Evolutionary conservation across 92 coral and sea anemone genomes (phyloP), one percentile per base, ranked within the genome.

Genomic region (Pocillopora grandis): DNA sequence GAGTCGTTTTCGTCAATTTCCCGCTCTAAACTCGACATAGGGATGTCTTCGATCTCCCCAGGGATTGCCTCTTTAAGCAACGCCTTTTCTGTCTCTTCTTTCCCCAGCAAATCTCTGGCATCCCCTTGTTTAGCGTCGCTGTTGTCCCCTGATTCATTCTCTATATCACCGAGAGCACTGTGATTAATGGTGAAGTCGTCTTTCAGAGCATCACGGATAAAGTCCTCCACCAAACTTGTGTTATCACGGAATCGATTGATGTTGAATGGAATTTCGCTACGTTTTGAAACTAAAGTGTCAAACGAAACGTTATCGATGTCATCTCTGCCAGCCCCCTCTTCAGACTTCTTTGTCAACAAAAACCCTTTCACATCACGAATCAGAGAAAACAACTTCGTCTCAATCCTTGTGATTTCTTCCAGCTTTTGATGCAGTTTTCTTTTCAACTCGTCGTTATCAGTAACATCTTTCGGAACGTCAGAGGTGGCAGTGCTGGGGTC

Each of bases 1-100:
- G 87, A 84, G 74, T 94, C 98, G 65, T 92, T 92, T 42, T 92
- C 93, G 36, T 94, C 97, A 56, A 95, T 89, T 77, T 96, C 98
- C 71, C 91, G 88, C 71, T 91, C 98, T 31, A 94, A 87, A 57
- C 90, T 90, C 69, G 98, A 94, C 76, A 96, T 72, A 12, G 98
- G 98, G 11, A 92, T 90, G 69, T 92, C 88, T 23, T 94, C 97
- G 59, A 94, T 59, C 3, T 90, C 93, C 6, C 98, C 98, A 18
- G 92, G 92, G 13, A 87, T 88, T 35, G 91, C 91, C 49, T 94
- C 77, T 75, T 89, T 84, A 12, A 94, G 89, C 27, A 88, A 78
- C 20, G 88, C 98, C 70, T 88, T 81, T 58, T 94, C 93, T 74
- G 82, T 94, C 20, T 88, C 94, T 58, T 85, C 83, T 62, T 91